These are phyloP conservation scores for Leucoraja erinaceus DNA, from an alignment of 2,113 vertebrate species.

Conservation along the genomic window DNA sequence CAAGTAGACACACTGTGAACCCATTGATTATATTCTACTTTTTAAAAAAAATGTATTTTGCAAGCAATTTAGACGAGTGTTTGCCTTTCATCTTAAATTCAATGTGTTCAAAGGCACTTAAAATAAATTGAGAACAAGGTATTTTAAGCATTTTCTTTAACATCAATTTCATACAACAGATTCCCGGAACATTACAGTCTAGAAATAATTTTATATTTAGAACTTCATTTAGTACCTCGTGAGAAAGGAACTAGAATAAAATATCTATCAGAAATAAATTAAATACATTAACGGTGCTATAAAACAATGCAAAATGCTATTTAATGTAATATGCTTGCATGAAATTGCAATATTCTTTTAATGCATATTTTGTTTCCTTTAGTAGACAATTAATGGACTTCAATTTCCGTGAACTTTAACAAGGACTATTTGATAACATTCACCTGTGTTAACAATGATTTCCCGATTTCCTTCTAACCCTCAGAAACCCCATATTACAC, in stretches of 20 bases:
- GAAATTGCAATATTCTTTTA: neutral
- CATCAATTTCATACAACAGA: neutral
- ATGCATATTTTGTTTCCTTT: neutral
- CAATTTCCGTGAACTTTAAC: neutral
- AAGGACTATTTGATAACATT: neutral
- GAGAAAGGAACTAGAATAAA: neutral
- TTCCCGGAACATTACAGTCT: neutral
- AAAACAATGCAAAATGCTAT: constrained; percentile 5
- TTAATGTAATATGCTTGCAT: neutral
- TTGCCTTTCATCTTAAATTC: neutral
- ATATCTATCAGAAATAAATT: neutral
- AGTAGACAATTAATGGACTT: neutral
- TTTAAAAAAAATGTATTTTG: neutral
- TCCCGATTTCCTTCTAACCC: neutral
- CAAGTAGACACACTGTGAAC: neutral
- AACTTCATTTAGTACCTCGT: neutral
- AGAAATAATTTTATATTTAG: neutral
- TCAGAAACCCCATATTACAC: neutral
- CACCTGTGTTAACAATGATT: neutral
- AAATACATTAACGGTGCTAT: neutral
- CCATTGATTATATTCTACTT: neutral
- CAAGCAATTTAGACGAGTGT: neutral
- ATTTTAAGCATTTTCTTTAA: neutral
- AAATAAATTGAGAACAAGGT: neutral
- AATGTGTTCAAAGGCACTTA: neutral